Percentiles rank a stretch among this genome's conserved stretches.
These are phyloP conservation scores for Troides oblongomaculatus DNA, from an alignment of 2,888 invertebrate species.

Conservation along the genomic window DNA sequence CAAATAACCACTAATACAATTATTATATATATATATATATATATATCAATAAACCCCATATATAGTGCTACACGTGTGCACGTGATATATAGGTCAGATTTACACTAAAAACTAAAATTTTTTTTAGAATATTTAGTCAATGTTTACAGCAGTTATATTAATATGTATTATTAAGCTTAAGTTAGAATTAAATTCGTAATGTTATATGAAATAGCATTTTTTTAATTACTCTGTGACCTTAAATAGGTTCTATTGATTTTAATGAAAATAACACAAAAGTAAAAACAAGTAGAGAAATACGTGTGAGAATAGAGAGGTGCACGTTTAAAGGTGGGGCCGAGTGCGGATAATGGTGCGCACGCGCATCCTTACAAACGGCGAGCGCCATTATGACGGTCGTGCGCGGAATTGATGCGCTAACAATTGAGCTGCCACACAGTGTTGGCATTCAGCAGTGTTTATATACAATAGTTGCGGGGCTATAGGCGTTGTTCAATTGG, in stretches of 20 bases:
- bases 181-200: too few species aligned
- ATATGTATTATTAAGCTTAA: too few species aligned
- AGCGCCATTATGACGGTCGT: constrained; percentile 49
- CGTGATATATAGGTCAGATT: too few species aligned
- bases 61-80: too few species aligned
- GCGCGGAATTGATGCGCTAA: constrained; percentile 48
- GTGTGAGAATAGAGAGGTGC: not conserved
- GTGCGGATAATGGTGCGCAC: constrained; percentile 53
- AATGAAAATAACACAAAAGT: not conserved
- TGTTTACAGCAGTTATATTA: too few species aligned
- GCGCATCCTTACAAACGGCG: constrained; percentile 43
- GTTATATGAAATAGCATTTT: too few species aligned
- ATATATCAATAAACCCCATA: too few species aligned
- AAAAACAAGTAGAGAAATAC: not conserved
- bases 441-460: constrained; percentile 30
- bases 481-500: constrained; percentile 27
- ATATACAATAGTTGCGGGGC: constrained; percentile 22
- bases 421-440: constrained; percentile 35
- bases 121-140: too few species aligned
- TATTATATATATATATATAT: too few species aligned
- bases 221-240: too few species aligned
- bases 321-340: constrained; percentile 32
- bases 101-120: too few species aligned
- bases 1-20: too few species aligned
- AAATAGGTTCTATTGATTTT: not conserved